These are phyloP conservation scores for Mellilla xanthometata DNA, from an alignment of 2,888 invertebrate species.

Conservation along the genomic window DNA sequence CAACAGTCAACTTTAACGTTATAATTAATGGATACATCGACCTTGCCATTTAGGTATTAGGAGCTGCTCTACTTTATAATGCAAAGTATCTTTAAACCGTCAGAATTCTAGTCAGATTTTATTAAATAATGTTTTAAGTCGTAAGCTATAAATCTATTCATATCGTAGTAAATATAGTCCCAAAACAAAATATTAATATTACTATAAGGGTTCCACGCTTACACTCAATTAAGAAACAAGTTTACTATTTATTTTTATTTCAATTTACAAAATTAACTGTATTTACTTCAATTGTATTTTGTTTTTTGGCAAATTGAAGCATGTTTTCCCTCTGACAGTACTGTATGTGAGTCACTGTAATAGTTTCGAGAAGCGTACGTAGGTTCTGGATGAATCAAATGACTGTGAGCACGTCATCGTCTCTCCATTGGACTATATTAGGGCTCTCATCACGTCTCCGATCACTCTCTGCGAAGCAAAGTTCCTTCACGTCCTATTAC, in stretches of 20 bases:
- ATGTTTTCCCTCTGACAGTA: background rate
- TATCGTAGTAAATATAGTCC: no score
- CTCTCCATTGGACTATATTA: constrained; percentile 33
- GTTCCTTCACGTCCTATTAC: constrained; percentile 40
- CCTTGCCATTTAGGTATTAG: constrained; percentile 15
- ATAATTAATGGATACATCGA: constrained; percentile 1
- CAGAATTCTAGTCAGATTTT: constrained; percentile 1
- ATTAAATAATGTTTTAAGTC: no score
- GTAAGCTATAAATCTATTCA: no score
- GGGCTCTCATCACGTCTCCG: constrained; percentile 36
- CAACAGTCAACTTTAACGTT: background rate
- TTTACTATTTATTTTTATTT: no score
- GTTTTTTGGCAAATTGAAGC: background rate
- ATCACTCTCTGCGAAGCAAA: constrained; percentile 34
- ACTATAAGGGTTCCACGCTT: no score
- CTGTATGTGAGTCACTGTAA: constrained; percentile 2
- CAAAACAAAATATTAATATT: no score
- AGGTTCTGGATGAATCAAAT: background rate
- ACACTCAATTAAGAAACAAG: no score
- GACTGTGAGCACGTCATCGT: no score
- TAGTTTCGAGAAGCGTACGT: background rate
- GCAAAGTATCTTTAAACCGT: background rate
- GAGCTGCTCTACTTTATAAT: constrained; percentile 6
- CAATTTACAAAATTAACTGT: no score
- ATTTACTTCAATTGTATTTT: no score